phyloP scores from a whole-genome alignment of 2,797 vertebrate genomes.

The Chelidonichthys spinosus region DNA sequence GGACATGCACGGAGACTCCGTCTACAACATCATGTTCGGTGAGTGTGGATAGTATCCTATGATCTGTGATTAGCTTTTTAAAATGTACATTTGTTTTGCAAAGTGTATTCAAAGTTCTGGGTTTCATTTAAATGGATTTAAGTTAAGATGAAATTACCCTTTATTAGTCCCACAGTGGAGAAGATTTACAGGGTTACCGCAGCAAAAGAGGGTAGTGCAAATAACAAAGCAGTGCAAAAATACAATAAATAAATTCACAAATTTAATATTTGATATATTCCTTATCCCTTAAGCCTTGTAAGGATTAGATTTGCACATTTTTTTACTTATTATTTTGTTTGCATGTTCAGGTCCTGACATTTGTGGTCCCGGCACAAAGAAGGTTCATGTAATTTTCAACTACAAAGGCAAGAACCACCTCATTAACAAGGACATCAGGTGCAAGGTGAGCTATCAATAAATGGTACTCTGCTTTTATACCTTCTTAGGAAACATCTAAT shows the following conservation, averaged over 20 bases:
- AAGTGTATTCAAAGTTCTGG: neutral
- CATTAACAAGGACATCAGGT: constrained; percentile 90
- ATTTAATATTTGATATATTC: neutral
- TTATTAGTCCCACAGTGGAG: too few species aligned
- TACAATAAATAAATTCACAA: too few species aligned
- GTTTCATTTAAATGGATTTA: neutral
- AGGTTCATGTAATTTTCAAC: constrained; percentile 90
- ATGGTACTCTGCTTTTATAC: neutral
- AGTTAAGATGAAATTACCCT: too few species aligned
- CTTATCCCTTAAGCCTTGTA: neutral
- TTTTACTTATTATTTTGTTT: neutral
- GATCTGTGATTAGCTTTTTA: too few species aligned
- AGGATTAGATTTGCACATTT: neutral
- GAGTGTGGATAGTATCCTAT: constrained; percentile 33
- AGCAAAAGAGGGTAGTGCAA: too few species aligned
- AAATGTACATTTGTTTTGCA: neutral
- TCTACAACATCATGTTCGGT: constrained; percentile 90
- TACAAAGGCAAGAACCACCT: constrained; percentile 91
- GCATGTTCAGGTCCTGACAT: constrained; percentile 88
- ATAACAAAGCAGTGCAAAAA: too few species aligned
- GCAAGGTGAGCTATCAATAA: constrained; percentile 81
- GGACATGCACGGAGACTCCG: constrained; percentile 86
- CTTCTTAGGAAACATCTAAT: neutral
- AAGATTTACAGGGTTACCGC: too few species aligned
- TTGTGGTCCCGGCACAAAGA: constrained; percentile 91